Conservation (phyloP, 2,113 vertebrate genomes). For the Paedocypris sp. region DNA sequence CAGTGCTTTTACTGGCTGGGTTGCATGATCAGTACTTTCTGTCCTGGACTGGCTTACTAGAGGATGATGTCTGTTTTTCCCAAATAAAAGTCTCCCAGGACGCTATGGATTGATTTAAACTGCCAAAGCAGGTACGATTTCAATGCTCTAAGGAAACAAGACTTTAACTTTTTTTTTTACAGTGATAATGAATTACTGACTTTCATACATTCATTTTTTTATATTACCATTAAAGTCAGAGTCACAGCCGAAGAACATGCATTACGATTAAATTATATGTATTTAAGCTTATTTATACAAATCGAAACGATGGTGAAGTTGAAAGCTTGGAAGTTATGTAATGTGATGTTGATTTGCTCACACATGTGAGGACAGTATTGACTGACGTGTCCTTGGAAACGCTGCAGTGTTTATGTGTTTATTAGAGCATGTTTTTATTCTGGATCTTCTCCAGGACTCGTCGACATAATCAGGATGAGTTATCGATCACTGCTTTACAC, state of each 20-base stretch:
- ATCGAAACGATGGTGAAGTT: no score
- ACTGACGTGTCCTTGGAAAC: not conserved
- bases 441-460: not conserved
- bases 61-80: not conserved
- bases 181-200: no score
- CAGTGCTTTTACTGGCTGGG: conserved; percentile 18
- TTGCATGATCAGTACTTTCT: conserved; percentile 13
- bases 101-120: not conserved
- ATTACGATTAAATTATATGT: not conserved
- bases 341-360: conserved; percentile 6
- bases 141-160: not conserved
- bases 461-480: not conserved
- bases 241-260: not conserved
- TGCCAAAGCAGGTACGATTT: not conserved
- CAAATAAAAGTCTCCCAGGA: not conserved
- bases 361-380: not conserved
- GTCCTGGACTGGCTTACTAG: not conserved
- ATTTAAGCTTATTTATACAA: no score
- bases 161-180: conserved; percentile 3
- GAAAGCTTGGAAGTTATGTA: no score
- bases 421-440: not conserved
- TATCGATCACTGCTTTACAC: conserved; percentile 17
- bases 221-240: no score
- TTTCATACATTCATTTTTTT: no score
- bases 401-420: not conserved